phyloP scores from a whole-genome alignment of 2,797 vertebrate genomes.

The Sphenodon punctatus region DNA sequence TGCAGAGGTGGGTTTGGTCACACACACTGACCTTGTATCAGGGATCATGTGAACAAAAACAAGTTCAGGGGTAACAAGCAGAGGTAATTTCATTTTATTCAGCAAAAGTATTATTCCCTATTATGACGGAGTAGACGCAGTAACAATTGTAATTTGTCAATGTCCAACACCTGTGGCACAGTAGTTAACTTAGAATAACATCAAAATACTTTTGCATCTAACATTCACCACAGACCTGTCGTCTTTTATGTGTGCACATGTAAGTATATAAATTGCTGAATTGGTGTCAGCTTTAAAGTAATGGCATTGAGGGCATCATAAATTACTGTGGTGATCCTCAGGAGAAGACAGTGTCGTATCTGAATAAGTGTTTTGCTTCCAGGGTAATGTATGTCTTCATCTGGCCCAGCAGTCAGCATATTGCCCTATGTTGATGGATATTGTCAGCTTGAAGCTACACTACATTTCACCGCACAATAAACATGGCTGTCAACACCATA shows the following conservation, averaged over 20 bases:
- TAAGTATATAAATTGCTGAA: constrained; percentile 96
- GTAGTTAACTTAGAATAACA: constrained; percentile 62
- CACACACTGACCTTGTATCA: no score
- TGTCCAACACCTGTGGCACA: constrained; percentile 65
- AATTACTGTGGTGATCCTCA: constrained; percentile 89
- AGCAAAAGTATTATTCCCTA: neutral
- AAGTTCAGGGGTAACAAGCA: no score
- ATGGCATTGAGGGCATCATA: constrained; percentile 88
- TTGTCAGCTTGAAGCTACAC: constrained; percentile 93
- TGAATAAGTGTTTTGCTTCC: constrained; percentile 88
- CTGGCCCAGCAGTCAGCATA: constrained; percentile 98
- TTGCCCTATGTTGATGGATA: constrained; percentile 97
- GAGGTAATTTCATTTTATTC: neutral
- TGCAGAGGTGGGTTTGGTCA: no score
- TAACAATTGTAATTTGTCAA: constrained; percentile 37
- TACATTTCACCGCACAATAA: constrained; percentile 99
- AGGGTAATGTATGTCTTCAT: constrained; percentile 99
- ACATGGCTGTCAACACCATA: constrained; percentile 97
- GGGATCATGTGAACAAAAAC: no score
- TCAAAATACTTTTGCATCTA: constrained; percentile 67
- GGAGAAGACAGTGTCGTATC: constrained; percentile 88
- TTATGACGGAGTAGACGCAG: constrained; percentile 11
- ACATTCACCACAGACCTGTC: constrained; percentile 82
- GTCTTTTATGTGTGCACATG: constrained; percentile 81
- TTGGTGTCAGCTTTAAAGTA: constrained; percentile 96